phyloP scores from a whole-genome alignment of 2,113 vertebrate genomes.

The Pitta sordida region DNA sequence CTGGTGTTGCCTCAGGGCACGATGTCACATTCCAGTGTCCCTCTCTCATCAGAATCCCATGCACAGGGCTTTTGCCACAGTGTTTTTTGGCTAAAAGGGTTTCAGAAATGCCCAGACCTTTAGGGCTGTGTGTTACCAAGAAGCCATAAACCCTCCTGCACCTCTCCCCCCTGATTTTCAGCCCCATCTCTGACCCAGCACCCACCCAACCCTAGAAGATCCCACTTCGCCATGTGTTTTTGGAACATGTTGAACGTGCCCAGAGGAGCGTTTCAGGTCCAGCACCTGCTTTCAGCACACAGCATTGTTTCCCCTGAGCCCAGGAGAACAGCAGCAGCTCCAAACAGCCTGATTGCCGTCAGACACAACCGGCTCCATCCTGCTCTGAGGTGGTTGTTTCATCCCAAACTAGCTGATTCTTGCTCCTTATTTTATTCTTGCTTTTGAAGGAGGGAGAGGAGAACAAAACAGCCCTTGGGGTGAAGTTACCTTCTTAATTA shows the following conservation, averaged over 20 bases:
- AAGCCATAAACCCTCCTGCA: background rate
- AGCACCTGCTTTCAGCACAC: background rate
- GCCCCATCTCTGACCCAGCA: background rate
- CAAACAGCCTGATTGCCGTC: background rate
- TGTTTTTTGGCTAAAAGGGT: background rate
- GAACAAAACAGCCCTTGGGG: constrained; percentile 39
- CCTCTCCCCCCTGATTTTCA: background rate
- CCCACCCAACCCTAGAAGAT: background rate
- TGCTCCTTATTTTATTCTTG: background rate
- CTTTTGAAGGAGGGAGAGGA: background rate
- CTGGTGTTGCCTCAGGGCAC: accelerated
- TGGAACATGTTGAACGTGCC: accelerated
- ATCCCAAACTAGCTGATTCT: constrained; percentile 26
- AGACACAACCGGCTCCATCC: background rate
- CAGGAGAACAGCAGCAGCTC: background rate
- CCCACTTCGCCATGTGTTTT: background rate
- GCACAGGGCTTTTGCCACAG: accelerated
- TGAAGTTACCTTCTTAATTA: constrained; percentile 65
- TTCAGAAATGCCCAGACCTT: background rate
- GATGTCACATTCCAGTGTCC: background rate
- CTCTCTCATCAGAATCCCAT: accelerated
- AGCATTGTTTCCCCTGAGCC: constrained; percentile 17
- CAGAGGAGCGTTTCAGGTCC: background rate
- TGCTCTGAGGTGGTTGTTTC: background rate
- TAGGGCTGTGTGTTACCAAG: background rate